A percentile compares a stretch with the other conserved stretches of the same genome.
Conservation (phyloP, 2,797 vertebrate species). For the Peromyscus melanophrys region DNA sequence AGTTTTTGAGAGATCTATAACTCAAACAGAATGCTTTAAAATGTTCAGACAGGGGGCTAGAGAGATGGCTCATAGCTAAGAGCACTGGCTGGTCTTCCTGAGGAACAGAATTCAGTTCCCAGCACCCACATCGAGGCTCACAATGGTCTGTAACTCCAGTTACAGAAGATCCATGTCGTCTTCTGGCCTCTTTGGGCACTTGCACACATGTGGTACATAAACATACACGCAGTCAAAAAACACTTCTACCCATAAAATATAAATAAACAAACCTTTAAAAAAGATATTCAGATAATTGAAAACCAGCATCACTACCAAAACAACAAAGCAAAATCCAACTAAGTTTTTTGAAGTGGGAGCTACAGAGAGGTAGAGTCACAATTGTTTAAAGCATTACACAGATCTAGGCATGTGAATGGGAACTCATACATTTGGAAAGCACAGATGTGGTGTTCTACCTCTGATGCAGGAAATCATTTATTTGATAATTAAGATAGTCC, state of each 20-base stretch:
- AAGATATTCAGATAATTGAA: neutral
- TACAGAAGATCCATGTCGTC: no score
- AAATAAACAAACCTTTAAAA: neutral
- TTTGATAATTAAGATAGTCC: slow-evolving; percentile 33
- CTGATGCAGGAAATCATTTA: slow-evolving; percentile 11
- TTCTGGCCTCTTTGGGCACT: neutral
- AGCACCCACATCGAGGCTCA: neutral
- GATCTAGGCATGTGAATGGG: slow-evolving; percentile 14
- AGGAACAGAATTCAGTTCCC: neutral
- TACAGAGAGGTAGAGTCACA: slow-evolving; percentile 2
- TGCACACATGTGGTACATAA: neutral
- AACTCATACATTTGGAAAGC: slow-evolving; percentile 23
- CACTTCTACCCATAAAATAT: neutral
- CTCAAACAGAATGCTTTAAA: slow-evolving; percentile 7
- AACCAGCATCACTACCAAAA: neutral
- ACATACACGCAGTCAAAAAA: neutral
- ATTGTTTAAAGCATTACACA: neutral
- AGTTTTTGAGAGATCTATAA: slow-evolving; percentile 50
- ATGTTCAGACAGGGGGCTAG: neutral
- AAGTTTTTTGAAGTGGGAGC: neutral
- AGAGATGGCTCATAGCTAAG: neutral
- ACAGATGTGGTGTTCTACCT: slow-evolving; percentile 16
- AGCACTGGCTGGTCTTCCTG: neutral
- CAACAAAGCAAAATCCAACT: slow-evolving; percentile 53
- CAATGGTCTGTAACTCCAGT: neutral